Conservation (phyloP, 2,113 vertebrate genomes). For the Heteronetta atricapilla region DNA sequence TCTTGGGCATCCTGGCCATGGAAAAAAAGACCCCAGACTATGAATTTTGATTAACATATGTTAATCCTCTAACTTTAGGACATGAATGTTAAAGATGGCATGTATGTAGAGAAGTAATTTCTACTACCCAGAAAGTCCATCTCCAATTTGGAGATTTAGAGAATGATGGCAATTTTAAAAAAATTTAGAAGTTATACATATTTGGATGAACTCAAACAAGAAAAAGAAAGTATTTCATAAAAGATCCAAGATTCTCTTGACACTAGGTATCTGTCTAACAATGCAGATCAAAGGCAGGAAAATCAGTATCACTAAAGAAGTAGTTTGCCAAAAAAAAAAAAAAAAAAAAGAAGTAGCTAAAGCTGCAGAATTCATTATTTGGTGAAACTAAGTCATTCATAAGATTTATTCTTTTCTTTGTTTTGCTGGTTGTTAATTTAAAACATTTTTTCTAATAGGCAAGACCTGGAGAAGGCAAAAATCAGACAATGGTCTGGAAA, state of each 20-base stretch:
- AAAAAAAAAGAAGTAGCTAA: constrained; percentile 31
- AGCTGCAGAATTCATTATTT: constrained; percentile 50
- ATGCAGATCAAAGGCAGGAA: constrained; percentile 48
- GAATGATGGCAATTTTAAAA: constrained; percentile 5
- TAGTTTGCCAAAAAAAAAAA: not conserved
- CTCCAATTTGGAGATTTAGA: constrained; percentile 46
- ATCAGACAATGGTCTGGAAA: constrained; percentile 38
- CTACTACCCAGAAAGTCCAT: constrained; percentile 28
- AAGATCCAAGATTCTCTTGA: constrained; percentile 62
- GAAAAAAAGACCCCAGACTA: constrained; percentile 65
- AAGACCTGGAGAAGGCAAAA: constrained; percentile 50
- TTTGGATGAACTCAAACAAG: constrained; percentile 61
- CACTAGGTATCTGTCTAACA: constrained; percentile 8
- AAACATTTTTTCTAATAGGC: not conserved
- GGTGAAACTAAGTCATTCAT: constrained; percentile 10
- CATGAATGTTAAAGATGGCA: constrained; percentile 47
- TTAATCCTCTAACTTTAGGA: constrained; percentile 40
- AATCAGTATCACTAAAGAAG: constrained; percentile 43
- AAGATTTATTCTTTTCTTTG: not conserved
- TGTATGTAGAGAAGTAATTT: constrained; percentile 23
- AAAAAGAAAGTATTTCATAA: constrained; percentile 59
- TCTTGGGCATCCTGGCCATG: constrained; percentile 68
- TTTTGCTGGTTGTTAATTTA: not conserved
- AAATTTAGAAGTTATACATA: not conserved
- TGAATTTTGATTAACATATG: constrained; percentile 30